Percentiles rank a stretch among this genome's conserved stretches.
Evolutionary conservation across 2,113 vertebrate species (phyloP).

Genomic region (Isurus oxyrinchus): DNA sequence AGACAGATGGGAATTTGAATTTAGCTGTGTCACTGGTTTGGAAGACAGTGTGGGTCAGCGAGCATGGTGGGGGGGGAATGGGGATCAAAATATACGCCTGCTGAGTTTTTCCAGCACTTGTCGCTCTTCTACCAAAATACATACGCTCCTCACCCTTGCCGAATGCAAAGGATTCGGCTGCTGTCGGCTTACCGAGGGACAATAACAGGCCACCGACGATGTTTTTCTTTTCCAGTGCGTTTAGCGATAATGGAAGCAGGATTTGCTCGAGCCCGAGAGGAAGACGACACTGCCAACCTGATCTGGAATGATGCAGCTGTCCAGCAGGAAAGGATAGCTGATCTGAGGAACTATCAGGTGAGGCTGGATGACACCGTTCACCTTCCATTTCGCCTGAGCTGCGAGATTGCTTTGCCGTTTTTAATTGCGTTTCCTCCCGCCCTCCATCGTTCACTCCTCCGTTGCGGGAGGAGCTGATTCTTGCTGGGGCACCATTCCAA

Average conservation of each 20-base stretch:
- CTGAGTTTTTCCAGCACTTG: too few species aligned
- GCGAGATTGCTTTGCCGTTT: neutral
- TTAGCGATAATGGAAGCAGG: slow-evolving; percentile 79
- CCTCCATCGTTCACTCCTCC: neutral
- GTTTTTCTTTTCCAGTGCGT: slow-evolving; percentile 65
- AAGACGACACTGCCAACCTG: slow-evolving; percentile 92
- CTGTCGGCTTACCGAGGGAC: neutral
- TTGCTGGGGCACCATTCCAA: neutral
- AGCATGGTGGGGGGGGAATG: neutral
- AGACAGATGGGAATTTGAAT: neutral
- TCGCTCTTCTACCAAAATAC: too few species aligned
- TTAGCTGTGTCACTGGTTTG: neutral
- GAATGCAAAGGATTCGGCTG: neutral
- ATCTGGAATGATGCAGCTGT: slow-evolving; percentile 95
- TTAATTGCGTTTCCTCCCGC: neutral
- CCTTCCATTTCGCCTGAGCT: neutral
- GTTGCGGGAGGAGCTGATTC: neutral
- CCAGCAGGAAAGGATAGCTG: slow-evolving; percentile 93
- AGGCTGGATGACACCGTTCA: neutral
- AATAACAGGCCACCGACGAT: neutral
- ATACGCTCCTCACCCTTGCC: neutral
- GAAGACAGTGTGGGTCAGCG: neutral
- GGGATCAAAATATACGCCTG: neutral
- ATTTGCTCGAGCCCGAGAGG: slow-evolving; percentile 82
- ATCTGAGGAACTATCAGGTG: slow-evolving; percentile 95